These are phyloP conservation scores for Sipha maydis DNA, from an alignment of 2,888 invertebrate genomes.

Conservation along the genomic window DNA sequence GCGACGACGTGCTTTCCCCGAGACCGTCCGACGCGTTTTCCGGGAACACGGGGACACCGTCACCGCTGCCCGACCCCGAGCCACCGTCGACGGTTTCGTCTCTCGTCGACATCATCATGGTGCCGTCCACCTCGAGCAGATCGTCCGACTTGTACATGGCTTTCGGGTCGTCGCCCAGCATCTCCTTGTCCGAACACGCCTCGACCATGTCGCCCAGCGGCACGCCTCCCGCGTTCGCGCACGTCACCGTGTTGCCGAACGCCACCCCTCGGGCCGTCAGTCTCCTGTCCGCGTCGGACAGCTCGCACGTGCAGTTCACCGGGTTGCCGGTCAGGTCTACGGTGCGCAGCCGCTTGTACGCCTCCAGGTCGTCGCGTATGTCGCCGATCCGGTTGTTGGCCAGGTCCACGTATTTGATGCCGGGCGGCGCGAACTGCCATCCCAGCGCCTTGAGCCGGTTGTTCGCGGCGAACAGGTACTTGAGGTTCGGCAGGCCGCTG, in stretches of 20 bases:
- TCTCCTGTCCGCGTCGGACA: constrained; percentile 26
- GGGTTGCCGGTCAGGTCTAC: constrained; percentile 62
- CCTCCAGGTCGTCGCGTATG: constrained; percentile 43
- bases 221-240: constrained; percentile 2
- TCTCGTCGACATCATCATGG: background rate
- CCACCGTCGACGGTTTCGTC: background rate
- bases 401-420: constrained; percentile 38
- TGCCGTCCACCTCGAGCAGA: constrained; percentile 22
- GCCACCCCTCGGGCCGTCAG: constrained; percentile 26
- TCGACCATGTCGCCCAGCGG: constrained; percentile 38
- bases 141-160: constrained; percentile 26
- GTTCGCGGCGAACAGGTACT: constrained; percentile 66
- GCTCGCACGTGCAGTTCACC: constrained; percentile 58
- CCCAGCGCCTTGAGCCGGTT: constrained; percentile 41
- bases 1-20: background rate
- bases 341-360: constrained; percentile 53
- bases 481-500: constrained; percentile 66
- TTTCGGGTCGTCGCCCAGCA: constrained; percentile 37
- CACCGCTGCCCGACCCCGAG: constrained; percentile 52
- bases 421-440: constrained; percentile 40
- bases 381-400: constrained; percentile 29
- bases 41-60: background rate
- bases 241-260: constrained; percentile 30
- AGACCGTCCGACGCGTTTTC: background rate
- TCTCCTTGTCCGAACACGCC: constrained; percentile 23